Percentiles rank a stretch among this genome's conserved stretches.
These are phyloP conservation scores for Manacus vitellinus DNA, from an alignment of 2,113 vertebrate species.

Conservation along the genomic window DNA sequence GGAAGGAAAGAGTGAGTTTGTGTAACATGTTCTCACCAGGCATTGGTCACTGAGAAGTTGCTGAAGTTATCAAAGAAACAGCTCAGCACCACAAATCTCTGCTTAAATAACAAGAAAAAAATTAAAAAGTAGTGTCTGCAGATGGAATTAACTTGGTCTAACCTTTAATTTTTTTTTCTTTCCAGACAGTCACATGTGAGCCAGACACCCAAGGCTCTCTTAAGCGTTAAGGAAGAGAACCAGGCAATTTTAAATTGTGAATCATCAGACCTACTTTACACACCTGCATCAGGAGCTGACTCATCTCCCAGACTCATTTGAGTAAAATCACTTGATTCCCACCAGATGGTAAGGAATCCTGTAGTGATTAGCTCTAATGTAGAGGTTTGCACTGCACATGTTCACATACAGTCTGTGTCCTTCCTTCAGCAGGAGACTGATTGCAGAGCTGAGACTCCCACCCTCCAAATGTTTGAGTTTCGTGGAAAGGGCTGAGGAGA, in stretches of 20 bases:
- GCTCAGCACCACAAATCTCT: background rate
- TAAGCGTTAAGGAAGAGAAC: background rate
- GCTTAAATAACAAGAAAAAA: background rate
- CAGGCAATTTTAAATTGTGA: slow-evolving; percentile 13
- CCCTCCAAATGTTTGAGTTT: background rate
- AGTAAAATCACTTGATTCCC: background rate
- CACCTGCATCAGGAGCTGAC: slow-evolving; percentile 31
- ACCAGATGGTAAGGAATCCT: background rate
- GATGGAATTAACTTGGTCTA: background rate
- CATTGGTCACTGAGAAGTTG: background rate
- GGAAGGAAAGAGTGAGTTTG: background rate
- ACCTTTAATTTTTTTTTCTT: background rate
- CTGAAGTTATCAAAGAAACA: background rate
- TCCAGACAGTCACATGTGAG: background rate
- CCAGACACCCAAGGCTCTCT: background rate
- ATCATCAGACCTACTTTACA: slow-evolving; percentile 11
- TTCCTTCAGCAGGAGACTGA: background rate
- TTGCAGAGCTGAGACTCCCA: background rate
- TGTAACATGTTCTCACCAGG: background rate
- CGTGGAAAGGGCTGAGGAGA: background rate
- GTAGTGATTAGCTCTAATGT: background rate
- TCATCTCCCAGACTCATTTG: background rate
- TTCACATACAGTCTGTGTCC: background rate
- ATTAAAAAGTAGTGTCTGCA: background rate
- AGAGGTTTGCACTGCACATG: background rate